These are phyloP conservation scores for Thamnophis elegans DNA, from an alignment of 2,797 vertebrate genomes.

Conservation along the genomic window DNA sequence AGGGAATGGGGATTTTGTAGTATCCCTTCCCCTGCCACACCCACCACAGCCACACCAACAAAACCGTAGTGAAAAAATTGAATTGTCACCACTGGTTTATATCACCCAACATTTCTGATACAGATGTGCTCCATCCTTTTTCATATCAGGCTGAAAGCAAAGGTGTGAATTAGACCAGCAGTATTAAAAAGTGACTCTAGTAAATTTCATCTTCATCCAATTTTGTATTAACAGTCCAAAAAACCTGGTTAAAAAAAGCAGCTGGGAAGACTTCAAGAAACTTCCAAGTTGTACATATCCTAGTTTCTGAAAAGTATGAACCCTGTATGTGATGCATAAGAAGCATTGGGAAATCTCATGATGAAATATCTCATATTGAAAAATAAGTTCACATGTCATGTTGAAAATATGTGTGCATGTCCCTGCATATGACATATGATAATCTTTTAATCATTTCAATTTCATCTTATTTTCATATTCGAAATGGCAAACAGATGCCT, in stretches of 20 bases:
- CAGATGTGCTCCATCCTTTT: neutral
- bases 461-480: neutral
- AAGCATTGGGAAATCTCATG: neutral
- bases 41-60: no score
- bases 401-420: neutral
- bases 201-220: neutral
- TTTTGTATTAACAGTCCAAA: neutral
- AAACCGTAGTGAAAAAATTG: no score
- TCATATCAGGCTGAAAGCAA: neutral
- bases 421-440: neutral
- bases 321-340: neutral
- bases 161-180: neutral
- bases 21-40: no score
- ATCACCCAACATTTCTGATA: neutral
- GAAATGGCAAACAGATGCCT: neutral
- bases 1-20: no score
- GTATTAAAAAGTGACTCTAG: neutral
- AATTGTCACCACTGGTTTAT: neutral
- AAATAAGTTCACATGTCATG: neutral
- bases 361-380: no score
- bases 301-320: neutral
- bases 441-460: neutral
- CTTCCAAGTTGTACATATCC: neutral
- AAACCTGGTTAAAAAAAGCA: neutral
- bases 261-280: fast-evolving